Evolutionary conservation across 1,140 invertebrate species (phyloP), one percentile per base, ranked within the genome.

Genomic region (Orchestia grillus): DNA sequence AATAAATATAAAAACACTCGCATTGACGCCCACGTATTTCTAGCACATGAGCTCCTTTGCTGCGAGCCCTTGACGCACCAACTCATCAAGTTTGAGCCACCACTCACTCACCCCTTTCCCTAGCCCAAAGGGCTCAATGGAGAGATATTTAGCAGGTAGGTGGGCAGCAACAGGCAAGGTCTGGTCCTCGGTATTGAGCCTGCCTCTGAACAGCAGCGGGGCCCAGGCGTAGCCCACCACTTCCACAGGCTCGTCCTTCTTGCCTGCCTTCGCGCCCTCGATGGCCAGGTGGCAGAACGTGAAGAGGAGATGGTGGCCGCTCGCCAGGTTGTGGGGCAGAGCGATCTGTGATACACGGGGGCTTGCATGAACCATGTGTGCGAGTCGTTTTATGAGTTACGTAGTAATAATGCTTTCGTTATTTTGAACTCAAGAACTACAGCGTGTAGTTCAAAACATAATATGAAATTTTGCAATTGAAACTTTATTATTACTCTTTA

Each of bases 221-320:
- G 99, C 97, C 99, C 99, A 99, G 19, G 99, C 98, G 97, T 99
- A 99, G 0, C 99, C 99, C 96, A 98, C 98, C 96, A 98, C 98
- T 97, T 99, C 99, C 57, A 99, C 98, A 96, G 98, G 96, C 0
- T 96, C 96, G 47, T 97, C 98, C 97, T 98, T 98, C 97, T 99
- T 99, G 95, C 98, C 98, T 96, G 98, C 98, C 97, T 99, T 98
- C 97, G 97, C 96, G 91, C 96, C 96, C 95, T 97, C 97, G 96
- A 96, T 97, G 95, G 97, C 99, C 99, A 99, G 98, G 97, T 99
- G 99, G 97, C 98, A 98, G 97, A 99, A 99, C 4, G 98, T 99
- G 97, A 99, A 99, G 6, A 99, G 98, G 43, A 99, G 97, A 97
- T 99, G 99, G 97, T 99, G 99, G 57, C 98, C 98, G 0, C 98